These are phyloP conservation scores for Microplitis deprimator DNA, from an alignment of 2,888 invertebrate species.

Conservation along the genomic window DNA sequence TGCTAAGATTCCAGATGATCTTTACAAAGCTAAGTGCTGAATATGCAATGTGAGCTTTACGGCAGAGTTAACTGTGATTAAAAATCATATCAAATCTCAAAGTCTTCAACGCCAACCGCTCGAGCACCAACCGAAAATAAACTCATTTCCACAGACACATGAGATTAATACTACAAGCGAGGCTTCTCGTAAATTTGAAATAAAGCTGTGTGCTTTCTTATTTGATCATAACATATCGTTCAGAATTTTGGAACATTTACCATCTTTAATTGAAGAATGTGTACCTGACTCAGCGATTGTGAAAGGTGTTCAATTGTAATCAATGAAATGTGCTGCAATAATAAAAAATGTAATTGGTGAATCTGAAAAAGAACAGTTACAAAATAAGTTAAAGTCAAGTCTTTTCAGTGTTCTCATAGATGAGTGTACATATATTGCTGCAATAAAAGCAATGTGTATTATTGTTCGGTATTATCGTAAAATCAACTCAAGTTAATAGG, in stretches of 20 bases:
- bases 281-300: constrained; percentile 55
- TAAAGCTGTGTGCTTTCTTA: constrained; percentile 45
- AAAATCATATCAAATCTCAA: neutral
- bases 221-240: constrained; percentile 46
- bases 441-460: constrained; percentile 48
- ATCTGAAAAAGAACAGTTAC: constrained; percentile 51
- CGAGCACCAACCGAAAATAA: neutral
- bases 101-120: neutral
- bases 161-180: no score
- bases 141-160: neutral
- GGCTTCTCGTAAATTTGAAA: constrained; percentile 18
- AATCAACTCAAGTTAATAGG: neutral
- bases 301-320: constrained; percentile 50
- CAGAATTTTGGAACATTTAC: constrained; percentile 36
- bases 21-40: neutral
- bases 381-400: constrained; percentile 48
- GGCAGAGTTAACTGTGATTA: neutral
- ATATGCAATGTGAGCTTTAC: neutral
- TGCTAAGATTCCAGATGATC: neutral
- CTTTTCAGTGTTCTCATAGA: constrained; percentile 56
- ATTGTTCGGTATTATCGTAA: constrained; percentile 47
- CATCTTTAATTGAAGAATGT: constrained; percentile 52
- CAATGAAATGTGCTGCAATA: constrained; percentile 52
- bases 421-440: constrained; percentile 55
- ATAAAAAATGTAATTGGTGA: constrained; percentile 56